Conservation (phyloP, 2,113 vertebrate species). For the Mirza zaza region DNA sequence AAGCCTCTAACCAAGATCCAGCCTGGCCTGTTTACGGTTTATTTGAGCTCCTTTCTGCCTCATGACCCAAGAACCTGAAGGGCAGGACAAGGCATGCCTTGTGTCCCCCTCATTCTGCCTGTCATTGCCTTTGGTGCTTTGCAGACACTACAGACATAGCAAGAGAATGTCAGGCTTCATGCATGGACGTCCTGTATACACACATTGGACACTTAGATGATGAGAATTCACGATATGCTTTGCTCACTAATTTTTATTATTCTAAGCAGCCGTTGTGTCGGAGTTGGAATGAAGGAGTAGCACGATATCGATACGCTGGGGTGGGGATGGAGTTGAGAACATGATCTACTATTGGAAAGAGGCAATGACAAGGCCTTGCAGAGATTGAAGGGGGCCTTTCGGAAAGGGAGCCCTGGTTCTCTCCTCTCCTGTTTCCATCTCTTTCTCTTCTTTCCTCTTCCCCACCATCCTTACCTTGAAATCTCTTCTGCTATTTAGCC, state of each 20-base stretch:
- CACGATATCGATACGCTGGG: not conserved
- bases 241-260: not conserved
- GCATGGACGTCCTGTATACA: not conserved
- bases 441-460: not conserved
- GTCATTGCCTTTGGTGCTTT: not conserved
- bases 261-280: not conserved
- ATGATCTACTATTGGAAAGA: not conserved
- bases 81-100: not conserved
- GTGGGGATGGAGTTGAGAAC: not conserved
- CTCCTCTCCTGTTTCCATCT: not conserved
- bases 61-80: not conserved
- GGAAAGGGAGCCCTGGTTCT: not conserved
- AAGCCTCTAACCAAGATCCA: not conserved
- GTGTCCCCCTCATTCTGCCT: not conserved
- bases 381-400: not conserved
- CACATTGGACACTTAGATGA: not conserved
- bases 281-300: not conserved
- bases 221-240: not conserved
- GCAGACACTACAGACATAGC: not conserved
- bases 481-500: not conserved
- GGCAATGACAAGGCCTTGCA: fast-evolving
- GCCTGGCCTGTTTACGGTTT: not conserved
- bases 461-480: not conserved
- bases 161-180: too few species aligned
- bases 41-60: not conserved